Conservation (phyloP, 2,888 invertebrate genomes). For the Papilio gigon region DNA sequence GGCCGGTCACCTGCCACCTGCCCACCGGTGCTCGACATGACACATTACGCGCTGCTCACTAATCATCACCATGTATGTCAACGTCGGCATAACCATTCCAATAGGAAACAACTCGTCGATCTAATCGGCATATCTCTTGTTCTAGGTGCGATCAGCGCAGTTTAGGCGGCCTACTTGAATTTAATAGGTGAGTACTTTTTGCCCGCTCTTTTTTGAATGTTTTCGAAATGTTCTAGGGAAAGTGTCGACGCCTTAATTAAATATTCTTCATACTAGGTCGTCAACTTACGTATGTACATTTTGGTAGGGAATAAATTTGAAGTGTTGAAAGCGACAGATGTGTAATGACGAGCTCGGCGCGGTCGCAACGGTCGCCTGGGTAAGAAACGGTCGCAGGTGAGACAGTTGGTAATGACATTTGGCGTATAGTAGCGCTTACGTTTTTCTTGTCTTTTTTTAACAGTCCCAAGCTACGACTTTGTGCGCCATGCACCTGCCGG, state of each 20-base stretch:
- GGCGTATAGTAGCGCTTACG: conserved; percentile 55
- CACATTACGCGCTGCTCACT: conserved; percentile 54
- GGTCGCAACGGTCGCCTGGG: conserved; percentile 46
- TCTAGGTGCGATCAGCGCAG: conserved; percentile 63
- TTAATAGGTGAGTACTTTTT: conserved; percentile 60
- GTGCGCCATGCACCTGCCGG: conserved; percentile 71
- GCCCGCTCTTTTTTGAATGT: conserved; percentile 44
- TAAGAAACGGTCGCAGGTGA: conserved; percentile 60
- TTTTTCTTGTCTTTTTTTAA: conserved; percentile 63
- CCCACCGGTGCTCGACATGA: conserved; percentile 45
- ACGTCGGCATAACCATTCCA: conserved; percentile 35
- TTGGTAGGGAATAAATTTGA: conserved; percentile 1
- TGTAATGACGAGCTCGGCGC: conserved; percentile 41
- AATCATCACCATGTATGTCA: conserved; percentile 59
- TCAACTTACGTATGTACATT: not conserved
- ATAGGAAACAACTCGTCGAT: conserved; percentile 38
- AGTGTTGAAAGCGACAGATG: conserved; percentile 30
- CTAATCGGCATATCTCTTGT: conserved; percentile 61
- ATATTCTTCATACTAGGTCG: not conserved
- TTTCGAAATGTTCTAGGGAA: not conserved
- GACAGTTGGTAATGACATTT: conserved; percentile 77
- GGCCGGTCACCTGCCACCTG: conserved; percentile 59
- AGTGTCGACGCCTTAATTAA: too few relatives aligned
- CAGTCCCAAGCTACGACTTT: conserved; percentile 58
- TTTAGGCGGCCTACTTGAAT: conserved; percentile 54